phyloP scores from a whole-genome alignment of 2,888 invertebrate genomes.

The Watsonalla cultraria region DNA sequence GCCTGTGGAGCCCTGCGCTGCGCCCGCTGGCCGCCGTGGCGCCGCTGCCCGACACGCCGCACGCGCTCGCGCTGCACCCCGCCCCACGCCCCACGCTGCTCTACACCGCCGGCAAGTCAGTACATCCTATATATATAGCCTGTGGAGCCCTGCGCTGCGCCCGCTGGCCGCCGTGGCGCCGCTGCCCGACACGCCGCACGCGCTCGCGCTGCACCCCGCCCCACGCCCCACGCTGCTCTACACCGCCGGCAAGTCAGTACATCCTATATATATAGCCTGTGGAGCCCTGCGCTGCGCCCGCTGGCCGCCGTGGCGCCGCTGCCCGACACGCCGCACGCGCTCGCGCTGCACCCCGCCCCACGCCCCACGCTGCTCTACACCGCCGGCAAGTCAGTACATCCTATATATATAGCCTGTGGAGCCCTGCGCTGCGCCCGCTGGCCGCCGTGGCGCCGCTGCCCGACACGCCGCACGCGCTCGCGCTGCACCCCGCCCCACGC shows the following conservation, averaged over 20 bases:
- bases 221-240: slow-evolving; percentile 72
- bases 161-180: slow-evolving; percentile 81
- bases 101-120: neutral
- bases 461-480: too few species aligned
- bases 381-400: slow-evolving; percentile 73
- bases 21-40: slow-evolving; percentile 79
- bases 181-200: slow-evolving; percentile 81
- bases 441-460: too few species aligned
- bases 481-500: too few species aligned
- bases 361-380: slow-evolving; percentile 85
- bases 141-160: slow-evolving; percentile 44
- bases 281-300: too few species aligned
- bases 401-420: slow-evolving; percentile 80
- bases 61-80: slow-evolving; percentile 7
- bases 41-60: slow-evolving; percentile 83
- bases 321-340: too few species aligned
- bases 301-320: slow-evolving; percentile 86
- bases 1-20: slow-evolving; percentile 34
- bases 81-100: slow-evolving; percentile 26
- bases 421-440: slow-evolving; percentile 82
- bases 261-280: too few species aligned
- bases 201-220: neutral
- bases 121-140: too few species aligned
- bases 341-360: slow-evolving; percentile 82
- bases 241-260: slow-evolving; percentile 89